Conservation (phyloP, 1,140 invertebrate genomes). For the Bombus superbus region DNA sequence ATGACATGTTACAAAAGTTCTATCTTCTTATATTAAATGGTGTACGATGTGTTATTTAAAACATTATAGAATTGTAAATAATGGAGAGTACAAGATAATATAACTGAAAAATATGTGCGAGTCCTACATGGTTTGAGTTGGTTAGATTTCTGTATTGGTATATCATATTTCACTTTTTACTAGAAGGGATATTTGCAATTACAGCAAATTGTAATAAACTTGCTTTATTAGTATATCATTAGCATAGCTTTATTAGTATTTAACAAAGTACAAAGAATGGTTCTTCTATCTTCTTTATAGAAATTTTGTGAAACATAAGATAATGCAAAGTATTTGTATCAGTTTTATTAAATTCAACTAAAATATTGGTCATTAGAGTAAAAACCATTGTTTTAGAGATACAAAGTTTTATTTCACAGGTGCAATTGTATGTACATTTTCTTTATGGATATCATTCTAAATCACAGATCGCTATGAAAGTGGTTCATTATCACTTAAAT, state of each 20-base stretch:
- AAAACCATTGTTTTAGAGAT: background rate
- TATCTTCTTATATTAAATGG: background rate
- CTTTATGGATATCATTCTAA: background rate
- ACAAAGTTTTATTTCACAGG: background rate
- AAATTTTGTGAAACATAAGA: background rate
- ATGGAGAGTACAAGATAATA: background rate
- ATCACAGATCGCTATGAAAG: slow-evolving; percentile 12
- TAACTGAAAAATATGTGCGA: background rate
- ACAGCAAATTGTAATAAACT: no score
- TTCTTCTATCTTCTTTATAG: background rate
- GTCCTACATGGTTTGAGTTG: background rate
- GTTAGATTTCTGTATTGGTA: background rate
- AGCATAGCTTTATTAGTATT: no score
- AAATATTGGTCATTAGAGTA: background rate
- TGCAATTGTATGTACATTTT: background rate
- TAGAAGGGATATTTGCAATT: background rate
- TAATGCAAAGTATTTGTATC: background rate
- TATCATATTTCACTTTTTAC: background rate
- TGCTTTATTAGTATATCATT: no score
- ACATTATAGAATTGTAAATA: background rate
- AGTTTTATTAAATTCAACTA: background rate
- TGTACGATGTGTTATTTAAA: background rate
- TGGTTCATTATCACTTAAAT: slow-evolving; percentile 15
- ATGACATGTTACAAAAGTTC: background rate
- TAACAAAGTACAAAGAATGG: no score